phyloP scores from a whole-genome alignment of 2,797 vertebrate species.

The Pangasius mekongensis region DNA sequence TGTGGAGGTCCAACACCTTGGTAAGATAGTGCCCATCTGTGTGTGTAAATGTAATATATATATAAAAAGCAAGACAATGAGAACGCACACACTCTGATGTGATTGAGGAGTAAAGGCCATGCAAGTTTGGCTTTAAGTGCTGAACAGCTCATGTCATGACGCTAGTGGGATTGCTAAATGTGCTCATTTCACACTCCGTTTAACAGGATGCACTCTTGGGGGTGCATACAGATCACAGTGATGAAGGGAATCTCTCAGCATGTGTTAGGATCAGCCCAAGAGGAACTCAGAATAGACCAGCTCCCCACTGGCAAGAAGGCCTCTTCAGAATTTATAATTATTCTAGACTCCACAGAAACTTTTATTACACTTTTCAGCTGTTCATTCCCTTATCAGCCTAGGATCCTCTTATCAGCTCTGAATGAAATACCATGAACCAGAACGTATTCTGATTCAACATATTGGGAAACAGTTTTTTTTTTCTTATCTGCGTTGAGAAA shows the following conservation, averaged over 20 bases:
- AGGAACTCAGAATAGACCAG: slow-evolving; percentile 22
- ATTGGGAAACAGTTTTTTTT: not conserved
- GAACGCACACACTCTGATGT: slow-evolving; percentile 46
- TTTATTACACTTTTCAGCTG: slow-evolving; percentile 8
- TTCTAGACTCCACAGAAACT: not conserved
- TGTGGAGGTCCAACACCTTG: not conserved
- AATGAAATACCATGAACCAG: not conserved
- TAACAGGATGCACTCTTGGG: slow-evolving; percentile 71
- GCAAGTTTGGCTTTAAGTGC: slow-evolving; percentile 67
- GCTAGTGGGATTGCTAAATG: slow-evolving; percentile 77
- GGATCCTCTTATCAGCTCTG: not conserved
- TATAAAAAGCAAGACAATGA: slow-evolving; percentile 17
- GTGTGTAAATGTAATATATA: not conserved
- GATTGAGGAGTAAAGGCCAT: slow-evolving; percentile 60
- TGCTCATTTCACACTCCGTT: slow-evolving; percentile 82
- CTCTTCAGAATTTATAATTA: slow-evolving; percentile 29
- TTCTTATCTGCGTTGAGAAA: not conserved
- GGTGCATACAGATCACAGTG: slow-evolving; percentile 65
- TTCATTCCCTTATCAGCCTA: not conserved
- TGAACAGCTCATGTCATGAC: slow-evolving; percentile 69
- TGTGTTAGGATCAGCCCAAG: slow-evolving; percentile 63
- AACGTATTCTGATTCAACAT: not conserved
- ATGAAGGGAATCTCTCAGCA: slow-evolving; percentile 63
- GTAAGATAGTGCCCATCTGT: not conserved
- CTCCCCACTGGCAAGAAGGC: slow-evolving; percentile 17